Percentiles rank a stretch among this genome's conserved stretches.
These are phyloP conservation scores for Andrena trimmerana DNA, from an alignment of 2,888 invertebrate species.

Conservation along the genomic window DNA sequence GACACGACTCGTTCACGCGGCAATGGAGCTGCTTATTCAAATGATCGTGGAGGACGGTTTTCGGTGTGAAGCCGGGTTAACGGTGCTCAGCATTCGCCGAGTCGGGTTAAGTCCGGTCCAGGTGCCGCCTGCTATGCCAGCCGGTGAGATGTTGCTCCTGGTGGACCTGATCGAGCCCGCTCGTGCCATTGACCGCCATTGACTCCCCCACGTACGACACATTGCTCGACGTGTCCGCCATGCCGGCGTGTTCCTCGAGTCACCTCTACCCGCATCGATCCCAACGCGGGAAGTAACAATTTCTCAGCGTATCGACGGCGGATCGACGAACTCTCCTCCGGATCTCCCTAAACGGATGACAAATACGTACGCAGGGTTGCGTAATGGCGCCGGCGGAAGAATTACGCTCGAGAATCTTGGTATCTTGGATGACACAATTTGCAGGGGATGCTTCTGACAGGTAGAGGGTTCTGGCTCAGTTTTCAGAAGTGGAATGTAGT, in stretches of 20 bases:
- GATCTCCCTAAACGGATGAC: not conserved
- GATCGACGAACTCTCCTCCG: constrained; percentile 1
- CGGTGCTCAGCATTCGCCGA: constrained; percentile 72
- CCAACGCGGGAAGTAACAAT: constrained; percentile 46
- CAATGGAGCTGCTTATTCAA: constrained; percentile 3
- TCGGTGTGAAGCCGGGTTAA: constrained; percentile 71
- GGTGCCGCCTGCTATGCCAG: constrained; percentile 78
- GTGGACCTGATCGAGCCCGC: constrained; percentile 82
- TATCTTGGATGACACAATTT: not conserved
- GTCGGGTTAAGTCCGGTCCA: constrained; percentile 77
- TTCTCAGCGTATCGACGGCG: constrained; percentile 35
- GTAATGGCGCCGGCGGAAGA: constrained; percentile 8
- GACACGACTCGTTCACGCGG: not conserved
- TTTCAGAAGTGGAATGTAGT: too few species aligned
- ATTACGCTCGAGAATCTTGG: not conserved
- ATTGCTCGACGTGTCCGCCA: constrained; percentile 67
- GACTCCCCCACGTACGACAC: constrained; percentile 82
- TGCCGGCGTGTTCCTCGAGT: constrained; percentile 54
- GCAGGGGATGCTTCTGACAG: not conserved
- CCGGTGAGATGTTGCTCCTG: constrained; percentile 79
- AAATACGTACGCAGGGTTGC: constrained; percentile 4
- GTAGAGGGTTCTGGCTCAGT: too few species aligned
- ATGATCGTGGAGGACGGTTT: constrained; percentile 37
- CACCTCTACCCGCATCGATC: constrained; percentile 44
- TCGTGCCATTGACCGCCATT: constrained; percentile 85